These are phyloP conservation scores for Champsocephalus gunnari DNA, from an alignment of 2,797 vertebrate species.

Conservation along the genomic window DNA sequence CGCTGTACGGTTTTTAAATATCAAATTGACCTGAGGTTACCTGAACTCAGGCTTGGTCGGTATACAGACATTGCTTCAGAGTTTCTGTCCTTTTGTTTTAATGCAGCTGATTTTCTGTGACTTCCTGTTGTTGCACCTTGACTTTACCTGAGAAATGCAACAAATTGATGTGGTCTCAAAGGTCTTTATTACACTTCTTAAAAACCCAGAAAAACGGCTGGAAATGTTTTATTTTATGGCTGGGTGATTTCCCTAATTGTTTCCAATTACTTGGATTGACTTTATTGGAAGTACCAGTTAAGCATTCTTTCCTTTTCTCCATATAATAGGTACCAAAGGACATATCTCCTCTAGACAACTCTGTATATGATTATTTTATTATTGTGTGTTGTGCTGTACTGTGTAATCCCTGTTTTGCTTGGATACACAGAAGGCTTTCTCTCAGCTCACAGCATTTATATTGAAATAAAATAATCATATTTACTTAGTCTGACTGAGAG, in stretches of 20 bases:
- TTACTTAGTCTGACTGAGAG: background rate
- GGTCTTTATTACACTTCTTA: slow-evolving; percentile 2
- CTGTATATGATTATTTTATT: background rate
- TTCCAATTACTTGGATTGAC: background rate
- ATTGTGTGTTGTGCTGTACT: background rate
- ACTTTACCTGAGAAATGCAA: slow-evolving; percentile 15
- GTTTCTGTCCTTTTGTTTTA: background rate
- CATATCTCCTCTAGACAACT: background rate
- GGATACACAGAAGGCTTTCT: background rate
- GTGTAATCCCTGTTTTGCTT: background rate
- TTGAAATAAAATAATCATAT: background rate
- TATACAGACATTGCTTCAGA: background rate
- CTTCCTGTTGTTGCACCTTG: background rate
- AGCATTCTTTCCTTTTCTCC: background rate
- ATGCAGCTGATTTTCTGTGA: slow-evolving; percentile 13
- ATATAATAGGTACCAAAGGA: background rate
- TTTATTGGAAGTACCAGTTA: background rate
- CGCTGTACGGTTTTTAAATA: slow-evolving; percentile 16
- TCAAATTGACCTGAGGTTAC: background rate
- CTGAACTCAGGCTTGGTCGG: slow-evolving; percentile 6
- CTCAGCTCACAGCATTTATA: background rate
- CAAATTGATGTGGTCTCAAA: background rate
- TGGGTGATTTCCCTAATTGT: background rate
- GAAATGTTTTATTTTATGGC: slow-evolving; percentile 1
- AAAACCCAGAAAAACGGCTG: background rate